Base-by-base conservation (phyloP, 1,140 invertebrate genomes). In the Micrasema longulum region DNA sequence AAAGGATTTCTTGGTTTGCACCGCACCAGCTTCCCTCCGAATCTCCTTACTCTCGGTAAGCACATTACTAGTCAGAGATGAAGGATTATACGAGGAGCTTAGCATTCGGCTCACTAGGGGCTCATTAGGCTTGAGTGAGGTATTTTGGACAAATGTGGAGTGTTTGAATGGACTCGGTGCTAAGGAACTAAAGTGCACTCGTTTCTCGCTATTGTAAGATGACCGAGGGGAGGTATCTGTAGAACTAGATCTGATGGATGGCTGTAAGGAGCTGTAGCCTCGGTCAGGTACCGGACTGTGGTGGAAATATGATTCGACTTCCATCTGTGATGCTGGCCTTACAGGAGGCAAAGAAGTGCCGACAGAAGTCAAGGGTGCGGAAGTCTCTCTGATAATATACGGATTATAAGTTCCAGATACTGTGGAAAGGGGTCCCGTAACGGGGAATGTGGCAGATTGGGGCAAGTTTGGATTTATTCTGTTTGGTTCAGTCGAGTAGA, bases 381-480 rank as follows among this genome's bases (percentile, higher is more conserved):
- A 57, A 18, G 26, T 72, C 1, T 72, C 66, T 41, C 69, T 53
- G 11, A 60, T 22, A n/a, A 76, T 47, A 36, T 66, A 76, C 5
- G 74, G 74, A 63, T 73, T 76, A 41, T 73, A 76, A 22, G 50
- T 52, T 11, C 74, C 74, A 1, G 74, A 76, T 1, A 76, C 74
- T 0, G 74, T 70, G 35, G 74, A 76, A 12, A 75, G 16, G 2
- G 73, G 73, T 10, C 7, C 26, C 18, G 63, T 52, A 41, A 65
- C 11, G 12, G 73, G 73, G 43, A 69, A 72, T 2, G 73, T 62
- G 1, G 60, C 64, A 1, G 69, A 72, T 53, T 71, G 73, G n/a
- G 22, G 41, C 43, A 70, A 52, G 11, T 35, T 35, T 18, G 60
- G 7, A 22, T 53, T 16, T n/a, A 9, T 38, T 63, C 43, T 69